Percentiles rank a stretch among this genome's conserved stretches.
Evolutionary conservation across 1,140 invertebrate species (phyloP).

Genomic region (Orchestia grillus): DNA sequence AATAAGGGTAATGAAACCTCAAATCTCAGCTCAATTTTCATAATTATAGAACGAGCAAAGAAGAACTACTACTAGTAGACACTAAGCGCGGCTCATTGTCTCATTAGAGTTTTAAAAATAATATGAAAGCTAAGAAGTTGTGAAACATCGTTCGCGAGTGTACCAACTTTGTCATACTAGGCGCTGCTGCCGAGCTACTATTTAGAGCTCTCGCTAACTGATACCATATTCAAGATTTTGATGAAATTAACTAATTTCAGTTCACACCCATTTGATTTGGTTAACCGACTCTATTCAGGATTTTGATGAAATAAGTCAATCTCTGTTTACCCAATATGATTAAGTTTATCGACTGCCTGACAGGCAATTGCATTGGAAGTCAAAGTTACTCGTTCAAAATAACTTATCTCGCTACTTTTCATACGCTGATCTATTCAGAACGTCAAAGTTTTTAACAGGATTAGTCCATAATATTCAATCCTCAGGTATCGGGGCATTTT

Average conservation of each 20-base stretch:
- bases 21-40: neutral
- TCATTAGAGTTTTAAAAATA: neutral
- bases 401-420: neutral
- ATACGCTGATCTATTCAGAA: neutral
- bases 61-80: neutral
- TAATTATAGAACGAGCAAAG: neutral
- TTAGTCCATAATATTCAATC: neutral
- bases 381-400: neutral
- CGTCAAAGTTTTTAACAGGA: neutral
- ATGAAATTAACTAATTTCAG: neutral
- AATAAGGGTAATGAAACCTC: neutral
- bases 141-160: neutral
- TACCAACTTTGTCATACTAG: neutral
- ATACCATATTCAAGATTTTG: neutral
- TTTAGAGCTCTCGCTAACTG: neutral
- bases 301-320: neutral
- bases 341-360: neutral
- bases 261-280: neutral
- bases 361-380: neutral
- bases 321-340: neutral
- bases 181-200: neutral
- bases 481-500: neutral
- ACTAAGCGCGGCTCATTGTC: neutral
- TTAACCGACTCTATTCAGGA: neutral
- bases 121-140: neutral